Conservation (phyloP, 1,140 invertebrate genomes). For the Pseudomyrmex concolor region DNA sequence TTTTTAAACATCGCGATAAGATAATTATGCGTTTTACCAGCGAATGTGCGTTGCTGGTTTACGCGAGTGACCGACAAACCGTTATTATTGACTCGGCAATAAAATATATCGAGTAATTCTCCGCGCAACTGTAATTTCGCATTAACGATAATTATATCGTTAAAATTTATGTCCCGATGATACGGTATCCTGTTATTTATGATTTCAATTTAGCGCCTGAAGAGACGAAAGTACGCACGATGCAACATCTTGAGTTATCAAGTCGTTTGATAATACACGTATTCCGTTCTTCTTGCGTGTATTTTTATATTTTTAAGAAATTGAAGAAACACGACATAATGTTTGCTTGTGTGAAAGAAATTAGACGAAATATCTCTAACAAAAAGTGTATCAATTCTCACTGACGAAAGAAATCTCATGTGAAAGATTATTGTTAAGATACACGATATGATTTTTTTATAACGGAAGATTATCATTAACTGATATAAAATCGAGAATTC, state of each 20-base stretch:
- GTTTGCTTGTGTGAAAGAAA: not conserved
- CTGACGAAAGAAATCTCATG: constrained; percentile 28
- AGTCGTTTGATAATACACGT: not conserved
- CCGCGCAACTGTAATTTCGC: constrained; percentile 37
- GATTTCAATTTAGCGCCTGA: constrained; percentile 33
- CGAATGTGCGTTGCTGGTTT: constrained; percentile 36
- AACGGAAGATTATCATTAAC: constrained; percentile 25
- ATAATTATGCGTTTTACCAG: not conserved
- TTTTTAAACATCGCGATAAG: constrained; percentile 5
- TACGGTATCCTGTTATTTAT: constrained; percentile 49
- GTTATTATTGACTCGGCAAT: constrained; percentile 52
- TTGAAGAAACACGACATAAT: not conserved
- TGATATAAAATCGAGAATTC: constrained; percentile 58
- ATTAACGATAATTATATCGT: constrained; percentile 61
- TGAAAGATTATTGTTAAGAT: not conserved
- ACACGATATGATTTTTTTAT: constrained; percentile 25
- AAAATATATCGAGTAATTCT: constrained; percentile 19
- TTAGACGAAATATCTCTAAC: not conserved
- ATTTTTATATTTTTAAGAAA: constrained; percentile 7
- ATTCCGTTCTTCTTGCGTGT: not conserved
- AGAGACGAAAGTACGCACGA: not conserved
- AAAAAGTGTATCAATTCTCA: not conserved
- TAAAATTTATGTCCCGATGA: constrained; percentile 44
- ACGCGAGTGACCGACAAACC: constrained; percentile 23
- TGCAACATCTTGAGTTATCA: not conserved